Conservation (phyloP, 2,113 vertebrate species). For the Cyprinodon variegatus region DNA sequence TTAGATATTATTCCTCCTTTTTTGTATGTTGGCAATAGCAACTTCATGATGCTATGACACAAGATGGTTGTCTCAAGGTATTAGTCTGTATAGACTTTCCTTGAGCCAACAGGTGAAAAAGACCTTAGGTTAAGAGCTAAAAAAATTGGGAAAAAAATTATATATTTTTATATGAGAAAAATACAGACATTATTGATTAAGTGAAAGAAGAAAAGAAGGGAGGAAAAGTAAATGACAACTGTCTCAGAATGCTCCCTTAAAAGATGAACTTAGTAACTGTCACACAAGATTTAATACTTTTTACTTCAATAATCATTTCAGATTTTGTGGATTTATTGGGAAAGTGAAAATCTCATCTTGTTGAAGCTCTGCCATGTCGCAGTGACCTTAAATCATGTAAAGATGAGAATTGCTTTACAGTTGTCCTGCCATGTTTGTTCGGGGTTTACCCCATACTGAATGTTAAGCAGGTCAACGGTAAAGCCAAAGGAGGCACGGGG, state of each 20-base stretch:
- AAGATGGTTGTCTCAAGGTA: too few relatives aligned
- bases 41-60: background rate
- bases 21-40: background rate
- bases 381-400: background rate
- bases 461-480: background rate
- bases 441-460: background rate
- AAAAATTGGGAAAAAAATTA: background rate
- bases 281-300: background rate
- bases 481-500: background rate
- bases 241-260: background rate
- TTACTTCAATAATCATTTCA: background rate
- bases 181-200: background rate
- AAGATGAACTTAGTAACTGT: background rate
- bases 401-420: background rate
- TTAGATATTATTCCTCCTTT: background rate
- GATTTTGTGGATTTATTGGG: background rate
- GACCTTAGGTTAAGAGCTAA: background rate
- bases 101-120: background rate
- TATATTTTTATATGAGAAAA: background rate
- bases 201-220: background rate
- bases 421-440: background rate
- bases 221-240: background rate
- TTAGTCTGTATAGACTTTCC: too few relatives aligned
- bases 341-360: background rate
- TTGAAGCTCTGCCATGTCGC: background rate